A percentile compares a stretch with the other conserved stretches of the same genome.
Conservation (phyloP, 2,888 invertebrate genomes). For the Tineola bisselliella region DNA sequence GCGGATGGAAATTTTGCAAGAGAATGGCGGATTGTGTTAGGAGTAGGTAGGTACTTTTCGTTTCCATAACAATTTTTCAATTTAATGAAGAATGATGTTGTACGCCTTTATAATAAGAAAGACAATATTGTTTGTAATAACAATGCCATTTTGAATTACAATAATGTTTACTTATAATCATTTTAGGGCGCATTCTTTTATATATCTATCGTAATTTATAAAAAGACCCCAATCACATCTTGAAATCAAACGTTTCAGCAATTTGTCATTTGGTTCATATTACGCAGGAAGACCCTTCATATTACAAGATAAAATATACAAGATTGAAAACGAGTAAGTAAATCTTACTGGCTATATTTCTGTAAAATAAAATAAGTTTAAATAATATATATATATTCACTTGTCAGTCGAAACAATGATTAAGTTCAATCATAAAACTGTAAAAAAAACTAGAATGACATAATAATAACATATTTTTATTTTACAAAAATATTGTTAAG, state of each 20-base stretch:
- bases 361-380: no score
- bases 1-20: constrained; percentile 46
- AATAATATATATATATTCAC: no score
- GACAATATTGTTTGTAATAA: constrained; percentile 20
- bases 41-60: constrained; percentile 42
- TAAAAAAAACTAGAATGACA: no score
- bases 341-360: constrained; percentile 22
- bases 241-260: constrained; percentile 50
- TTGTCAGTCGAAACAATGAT: no score
- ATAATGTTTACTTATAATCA: not conserved
- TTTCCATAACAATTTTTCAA: constrained; percentile 44
- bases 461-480: no score
- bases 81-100: constrained; percentile 45
- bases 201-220: not conserved
- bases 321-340: constrained; percentile 44
- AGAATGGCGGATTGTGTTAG: constrained; percentile 41
- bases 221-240: constrained; percentile 27
- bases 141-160: constrained; percentile 7
- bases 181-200: no score
- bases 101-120: constrained; percentile 27
- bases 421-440: no score
- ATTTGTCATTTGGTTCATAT: constrained; percentile 63
- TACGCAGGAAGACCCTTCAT: constrained; percentile 45
- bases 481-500: not conserved
- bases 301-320: constrained; percentile 59